Conservation (phyloP, 2,113 vertebrate species). For the Pollachius pollachius region DNA sequence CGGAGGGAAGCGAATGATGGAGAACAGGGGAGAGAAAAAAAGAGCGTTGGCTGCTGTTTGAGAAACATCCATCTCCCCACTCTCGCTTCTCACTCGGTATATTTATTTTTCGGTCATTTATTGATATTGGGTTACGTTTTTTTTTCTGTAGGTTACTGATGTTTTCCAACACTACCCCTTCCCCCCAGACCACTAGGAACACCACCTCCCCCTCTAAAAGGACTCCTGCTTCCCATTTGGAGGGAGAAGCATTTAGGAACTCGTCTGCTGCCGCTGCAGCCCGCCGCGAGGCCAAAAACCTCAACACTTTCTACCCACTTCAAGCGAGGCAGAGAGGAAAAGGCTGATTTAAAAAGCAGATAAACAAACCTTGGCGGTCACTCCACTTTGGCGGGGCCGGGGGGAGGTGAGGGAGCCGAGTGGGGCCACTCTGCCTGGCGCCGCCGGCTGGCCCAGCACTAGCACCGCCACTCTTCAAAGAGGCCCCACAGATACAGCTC, state of each 20-base stretch:
- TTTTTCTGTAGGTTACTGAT: slow-evolving; percentile 24
- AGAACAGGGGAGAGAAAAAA: slow-evolving; percentile 1
- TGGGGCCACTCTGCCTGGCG: slow-evolving; percentile 51
- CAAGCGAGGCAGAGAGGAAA: slow-evolving; percentile 56
- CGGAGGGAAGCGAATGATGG: neutral
- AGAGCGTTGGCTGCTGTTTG: slow-evolving; percentile 37
- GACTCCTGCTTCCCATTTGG: slow-evolving; percentile 26
- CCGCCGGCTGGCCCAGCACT: slow-evolving; percentile 41
- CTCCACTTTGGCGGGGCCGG: slow-evolving; percentile 37
- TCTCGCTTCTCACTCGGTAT: slow-evolving; percentile 32
- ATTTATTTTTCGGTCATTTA: slow-evolving; percentile 57
- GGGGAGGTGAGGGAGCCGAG: slow-evolving; percentile 26
- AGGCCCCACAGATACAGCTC: slow-evolving; percentile 27
- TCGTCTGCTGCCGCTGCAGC: slow-evolving; percentile 26
- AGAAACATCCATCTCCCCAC: slow-evolving; percentile 38
- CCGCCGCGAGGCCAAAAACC: slow-evolving; percentile 44
- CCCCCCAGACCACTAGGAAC: neutral
- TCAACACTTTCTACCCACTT: slow-evolving; percentile 64
- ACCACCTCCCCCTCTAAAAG: slow-evolving; percentile 29
- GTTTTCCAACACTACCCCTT: slow-evolving; percentile 15
- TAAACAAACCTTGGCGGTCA: slow-evolving; percentile 61
- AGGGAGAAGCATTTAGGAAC: slow-evolving; percentile 22
- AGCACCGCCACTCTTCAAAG: slow-evolving; percentile 59
- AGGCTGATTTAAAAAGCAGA: slow-evolving; percentile 64
- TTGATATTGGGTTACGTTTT: slow-evolving; percentile 53